These are phyloP conservation scores for Nomada ruficornis DNA, from an alignment of 2,888 invertebrate genomes.

Conservation along the genomic window DNA sequence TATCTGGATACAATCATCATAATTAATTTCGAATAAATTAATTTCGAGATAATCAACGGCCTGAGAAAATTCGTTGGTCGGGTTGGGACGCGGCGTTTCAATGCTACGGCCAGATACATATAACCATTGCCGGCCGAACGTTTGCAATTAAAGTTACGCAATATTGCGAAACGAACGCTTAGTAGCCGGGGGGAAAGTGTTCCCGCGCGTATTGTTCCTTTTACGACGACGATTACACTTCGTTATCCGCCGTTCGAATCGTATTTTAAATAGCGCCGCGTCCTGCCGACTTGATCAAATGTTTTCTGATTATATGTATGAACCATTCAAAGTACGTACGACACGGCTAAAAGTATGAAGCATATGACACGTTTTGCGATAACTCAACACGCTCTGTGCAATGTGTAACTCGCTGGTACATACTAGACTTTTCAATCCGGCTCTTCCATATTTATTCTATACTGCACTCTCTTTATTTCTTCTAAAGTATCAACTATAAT, in stretches of 20 bases:
- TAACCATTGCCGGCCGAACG: conserved; percentile 35
- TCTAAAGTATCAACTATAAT: too few species aligned
- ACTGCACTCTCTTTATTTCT: too few species aligned
- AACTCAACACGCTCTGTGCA: too few species aligned
- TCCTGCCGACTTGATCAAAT: conserved; percentile 17
- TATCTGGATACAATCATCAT: conserved; percentile 16
- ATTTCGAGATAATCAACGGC: conserved; percentile 36
- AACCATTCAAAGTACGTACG: not conserved
- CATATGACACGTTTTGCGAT: not conserved
- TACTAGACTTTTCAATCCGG: too few species aligned
- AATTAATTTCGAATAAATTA: conserved; percentile 27
- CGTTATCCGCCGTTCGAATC: not conserved
- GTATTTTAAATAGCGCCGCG: conserved; percentile 10
- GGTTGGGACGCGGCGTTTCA: conserved; percentile 24
- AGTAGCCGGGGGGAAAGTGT: conserved; percentile 27
- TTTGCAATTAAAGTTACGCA: conserved; percentile 37
- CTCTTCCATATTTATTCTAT: too few species aligned
- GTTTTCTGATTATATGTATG: not conserved
- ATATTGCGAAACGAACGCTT: conserved; percentile 34
- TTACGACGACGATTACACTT: conserved; percentile 5
- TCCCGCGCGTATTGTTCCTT: not conserved
- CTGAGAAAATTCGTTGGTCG: conserved; percentile 28
- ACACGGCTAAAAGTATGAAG: not conserved
- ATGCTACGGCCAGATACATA: conserved; percentile 11
- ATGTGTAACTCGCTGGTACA: too few species aligned